Conservation (phyloP, 2,113 vertebrate species). For the Centropus unirufus region DNA sequence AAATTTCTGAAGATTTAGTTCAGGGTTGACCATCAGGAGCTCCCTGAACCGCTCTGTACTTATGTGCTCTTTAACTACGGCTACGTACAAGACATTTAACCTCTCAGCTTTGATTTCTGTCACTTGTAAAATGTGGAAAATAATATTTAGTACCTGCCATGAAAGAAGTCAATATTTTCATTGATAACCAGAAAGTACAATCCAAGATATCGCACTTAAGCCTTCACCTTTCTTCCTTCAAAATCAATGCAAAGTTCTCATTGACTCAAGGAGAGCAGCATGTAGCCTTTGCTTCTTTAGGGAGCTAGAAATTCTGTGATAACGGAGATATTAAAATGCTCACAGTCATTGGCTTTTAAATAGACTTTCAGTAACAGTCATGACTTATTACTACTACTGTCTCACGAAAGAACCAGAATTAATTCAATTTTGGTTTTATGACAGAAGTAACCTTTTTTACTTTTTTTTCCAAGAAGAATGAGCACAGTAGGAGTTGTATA, state of each 20-base stretch:
- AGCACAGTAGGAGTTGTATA: neutral
- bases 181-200: neutral
- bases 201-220: neutral
- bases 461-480: too few species aligned
- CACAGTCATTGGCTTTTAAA: neutral
- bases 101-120: constrained; percentile 23
- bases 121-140: neutral
- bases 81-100: neutral
- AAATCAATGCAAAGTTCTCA: constrained; percentile 28
- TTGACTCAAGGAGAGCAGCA: neutral
- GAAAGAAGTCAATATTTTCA: constrained; percentile 30
- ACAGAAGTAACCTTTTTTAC: neutral
- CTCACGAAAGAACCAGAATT: too few species aligned
- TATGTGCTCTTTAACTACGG: neutral
- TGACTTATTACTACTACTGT: neutral
- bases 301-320: neutral
- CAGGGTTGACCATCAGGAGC: neutral
- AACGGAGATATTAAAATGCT: neutral
- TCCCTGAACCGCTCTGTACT: neutral
- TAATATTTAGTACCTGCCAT: neutral
- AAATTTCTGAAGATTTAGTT: neutral
- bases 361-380: neutral
- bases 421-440: neutral
- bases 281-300: neutral
- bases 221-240: neutral